Conservation (phyloP, 2,888 invertebrate genomes). For the Trichogramma evanescens region DNA sequence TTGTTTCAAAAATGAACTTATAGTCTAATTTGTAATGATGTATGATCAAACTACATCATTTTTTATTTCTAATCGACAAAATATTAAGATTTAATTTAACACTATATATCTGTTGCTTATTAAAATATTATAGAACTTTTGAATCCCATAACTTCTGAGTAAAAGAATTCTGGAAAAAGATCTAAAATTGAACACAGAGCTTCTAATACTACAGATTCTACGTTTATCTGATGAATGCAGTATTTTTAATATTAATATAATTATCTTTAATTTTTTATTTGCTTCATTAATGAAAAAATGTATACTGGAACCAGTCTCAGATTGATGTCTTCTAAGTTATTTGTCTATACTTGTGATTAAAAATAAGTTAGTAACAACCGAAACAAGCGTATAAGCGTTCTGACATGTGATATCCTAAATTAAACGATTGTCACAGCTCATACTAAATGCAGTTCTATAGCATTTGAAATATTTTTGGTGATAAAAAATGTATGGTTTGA, state of each 20-base stretch:
- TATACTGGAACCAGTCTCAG: too few relatives aligned
- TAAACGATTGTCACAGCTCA: too few relatives aligned
- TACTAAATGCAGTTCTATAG: too few relatives aligned
- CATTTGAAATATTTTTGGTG: neutral
- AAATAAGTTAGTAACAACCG: neutral
- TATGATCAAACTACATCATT: too few relatives aligned
- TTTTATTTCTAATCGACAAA: too few relatives aligned
- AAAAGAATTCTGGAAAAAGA: conserved; percentile 6
- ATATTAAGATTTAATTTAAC: conserved; percentile 14
- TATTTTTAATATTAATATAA: conserved; percentile 13
- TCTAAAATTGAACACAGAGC: conserved; percentile 9
- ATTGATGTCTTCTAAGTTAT: too few relatives aligned
- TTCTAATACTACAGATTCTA: conserved; percentile 13
- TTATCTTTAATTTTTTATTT: conserved; percentile 14
- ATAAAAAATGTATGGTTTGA: neutral
- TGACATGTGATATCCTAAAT: too few relatives aligned
- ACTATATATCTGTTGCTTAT: conserved; percentile 19
- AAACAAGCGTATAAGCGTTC: too few relatives aligned
- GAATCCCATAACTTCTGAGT: conserved; percentile 14
- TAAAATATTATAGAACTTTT: conserved; percentile 18
- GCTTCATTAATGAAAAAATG: conserved; percentile 8
- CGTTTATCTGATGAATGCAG: conserved; percentile 20
- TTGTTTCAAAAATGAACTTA: too few relatives aligned
- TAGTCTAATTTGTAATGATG: too few relatives aligned
- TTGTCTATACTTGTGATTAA: neutral